Evolutionary conservation across 2,113 vertebrate species (phyloP).

Genomic region (Paralichthys olivaceus): DNA sequence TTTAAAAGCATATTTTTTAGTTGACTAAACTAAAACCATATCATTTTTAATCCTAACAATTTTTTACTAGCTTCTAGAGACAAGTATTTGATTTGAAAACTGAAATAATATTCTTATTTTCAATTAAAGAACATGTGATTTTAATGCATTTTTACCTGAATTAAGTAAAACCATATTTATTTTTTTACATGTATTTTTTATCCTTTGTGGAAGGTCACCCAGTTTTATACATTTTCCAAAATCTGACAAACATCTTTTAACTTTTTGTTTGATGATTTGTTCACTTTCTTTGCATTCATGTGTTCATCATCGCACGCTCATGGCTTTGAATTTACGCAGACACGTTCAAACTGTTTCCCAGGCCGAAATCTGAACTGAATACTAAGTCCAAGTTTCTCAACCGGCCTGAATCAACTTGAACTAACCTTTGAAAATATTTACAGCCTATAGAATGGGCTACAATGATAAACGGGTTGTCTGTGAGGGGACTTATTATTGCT

Average conservation of each 20-base stretch:
- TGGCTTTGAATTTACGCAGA: neutral
- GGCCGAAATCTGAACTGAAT: conserved; percentile 17
- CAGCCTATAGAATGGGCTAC: conserved; percentile 60
- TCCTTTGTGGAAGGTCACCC: neutral
- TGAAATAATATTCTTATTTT: neutral
- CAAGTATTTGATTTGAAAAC: too few relatives aligned
- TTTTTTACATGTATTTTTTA: neutral
- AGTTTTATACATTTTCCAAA: neutral
- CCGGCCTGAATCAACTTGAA: conserved; percentile 58
- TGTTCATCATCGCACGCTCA: neutral
- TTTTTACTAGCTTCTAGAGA: too few relatives aligned
- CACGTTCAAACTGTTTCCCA: neutral
- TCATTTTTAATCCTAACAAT: neutral
- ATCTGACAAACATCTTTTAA: neutral
- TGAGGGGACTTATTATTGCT: conserved; percentile 56
- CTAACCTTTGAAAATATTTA: conserved; percentile 81
- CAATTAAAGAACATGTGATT: neutral
- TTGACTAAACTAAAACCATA: neutral
- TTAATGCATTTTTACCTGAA: neutral
- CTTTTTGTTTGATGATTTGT: neutral
- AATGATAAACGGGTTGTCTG: conserved; percentile 69
- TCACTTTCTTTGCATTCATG: neutral
- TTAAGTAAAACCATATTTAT: neutral
- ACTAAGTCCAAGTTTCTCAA: conserved; percentile 53
- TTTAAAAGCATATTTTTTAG: too few relatives aligned